Percentiles rank a stretch among this genome's conserved stretches.
Conservation (phyloP, 1,140 invertebrate species). For the Drosophila kurseongensis region DNA sequence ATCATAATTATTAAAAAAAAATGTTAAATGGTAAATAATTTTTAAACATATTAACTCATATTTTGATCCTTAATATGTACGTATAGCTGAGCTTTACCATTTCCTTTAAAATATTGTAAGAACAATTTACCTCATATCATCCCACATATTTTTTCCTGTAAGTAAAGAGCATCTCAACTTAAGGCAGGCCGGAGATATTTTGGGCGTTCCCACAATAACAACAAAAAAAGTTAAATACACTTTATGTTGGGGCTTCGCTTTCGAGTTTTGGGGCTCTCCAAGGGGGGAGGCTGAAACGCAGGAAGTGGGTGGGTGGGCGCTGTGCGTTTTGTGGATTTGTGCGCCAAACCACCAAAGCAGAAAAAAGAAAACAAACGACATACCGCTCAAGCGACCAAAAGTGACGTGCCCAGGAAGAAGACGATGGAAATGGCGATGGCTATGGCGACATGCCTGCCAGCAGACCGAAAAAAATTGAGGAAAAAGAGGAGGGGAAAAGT, state of each 20-base stretch:
- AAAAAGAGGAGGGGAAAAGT: conserved; percentile 29
- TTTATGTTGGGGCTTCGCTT: conserved; percentile 62
- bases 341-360: conserved; percentile 56
- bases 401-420: conserved; percentile 72
- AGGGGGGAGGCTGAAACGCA: conserved; percentile 1
- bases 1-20: background rate
- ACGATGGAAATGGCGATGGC: conserved; percentile 27
- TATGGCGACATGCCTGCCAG: conserved; percentile 57
- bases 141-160: background rate
- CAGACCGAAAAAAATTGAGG: conserved; percentile 31
- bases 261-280: conserved; percentile 29
- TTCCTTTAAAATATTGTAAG: too few species aligned
- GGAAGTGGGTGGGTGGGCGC: conserved; percentile 13
- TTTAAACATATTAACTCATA: background rate
- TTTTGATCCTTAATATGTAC: background rate
- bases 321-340: conserved; percentile 58
- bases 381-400: conserved; percentile 63
- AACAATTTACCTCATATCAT: too few species aligned
- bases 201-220: conserved; percentile 41
- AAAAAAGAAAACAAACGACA: conserved; percentile 67
- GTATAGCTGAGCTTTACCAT: too few species aligned
- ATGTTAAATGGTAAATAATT: background rate
- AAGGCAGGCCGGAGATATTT: conserved; percentile 66
- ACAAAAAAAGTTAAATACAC: conserved; percentile 74
- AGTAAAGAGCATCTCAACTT: conserved; percentile 45